These are phyloP conservation scores for Phrynocephalus vlangalii DNA, from an alignment of 2,797 vertebrate species.

Conservation along the genomic window DNA sequence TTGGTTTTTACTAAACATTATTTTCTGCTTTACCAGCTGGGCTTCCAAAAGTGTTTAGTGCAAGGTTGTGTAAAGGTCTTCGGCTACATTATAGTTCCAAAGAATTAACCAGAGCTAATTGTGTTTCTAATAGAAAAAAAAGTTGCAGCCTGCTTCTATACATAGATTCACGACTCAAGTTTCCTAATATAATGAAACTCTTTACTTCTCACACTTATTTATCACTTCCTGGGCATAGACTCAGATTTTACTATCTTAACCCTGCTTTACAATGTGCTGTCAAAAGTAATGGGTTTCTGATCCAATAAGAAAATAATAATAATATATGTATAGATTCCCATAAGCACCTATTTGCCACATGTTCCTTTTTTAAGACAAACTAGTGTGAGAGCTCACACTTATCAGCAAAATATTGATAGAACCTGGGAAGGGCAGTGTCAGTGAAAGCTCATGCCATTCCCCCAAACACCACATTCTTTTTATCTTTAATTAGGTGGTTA, in stretches of 20 bases:
- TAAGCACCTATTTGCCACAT: neutral
- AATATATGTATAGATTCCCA: neutral
- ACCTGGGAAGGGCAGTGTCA: neutral
- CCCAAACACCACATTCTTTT: constrained; percentile 4
- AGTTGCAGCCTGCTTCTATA: neutral
- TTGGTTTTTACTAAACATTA: neutral
- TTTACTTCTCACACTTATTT: neutral
- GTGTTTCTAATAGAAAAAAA: neutral
- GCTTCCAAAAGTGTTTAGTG: neutral
- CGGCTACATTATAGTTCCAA: neutral
- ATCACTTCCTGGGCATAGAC: neutral
- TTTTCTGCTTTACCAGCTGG: neutral
- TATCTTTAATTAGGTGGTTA: constrained; percentile 36
- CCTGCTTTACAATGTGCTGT: neutral
- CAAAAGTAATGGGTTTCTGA: neutral
- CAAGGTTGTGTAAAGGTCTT: neutral
- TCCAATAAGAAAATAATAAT: neutral
- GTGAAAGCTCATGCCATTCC: constrained; percentile 13
- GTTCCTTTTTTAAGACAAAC: constrained; percentile 1
- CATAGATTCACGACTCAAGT: neutral
- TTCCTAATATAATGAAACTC: neutral
- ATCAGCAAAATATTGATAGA: constrained; percentile 15
- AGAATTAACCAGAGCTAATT: neutral
- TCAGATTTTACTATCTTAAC: neutral
- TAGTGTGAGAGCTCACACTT: constrained; percentile 17